Base-by-base conservation (phyloP, 1,140 invertebrate species). In the Drosophila ficusphila region DNA sequence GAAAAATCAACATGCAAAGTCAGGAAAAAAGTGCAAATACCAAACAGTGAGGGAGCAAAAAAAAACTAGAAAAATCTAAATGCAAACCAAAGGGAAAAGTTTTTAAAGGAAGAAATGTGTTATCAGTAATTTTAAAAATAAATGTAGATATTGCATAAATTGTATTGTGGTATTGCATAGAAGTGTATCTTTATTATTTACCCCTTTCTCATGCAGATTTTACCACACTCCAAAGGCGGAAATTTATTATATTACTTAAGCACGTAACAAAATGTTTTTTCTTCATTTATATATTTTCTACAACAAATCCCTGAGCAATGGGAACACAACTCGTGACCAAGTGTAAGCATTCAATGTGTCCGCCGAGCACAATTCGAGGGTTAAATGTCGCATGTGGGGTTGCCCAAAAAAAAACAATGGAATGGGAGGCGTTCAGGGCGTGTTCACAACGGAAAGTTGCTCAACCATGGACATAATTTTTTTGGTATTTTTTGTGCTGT, bases 1-100 rank as follows among this genome's bases (percentile, higher is more conserved):
- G 76, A 74, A 86, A 86, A 86, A 86, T 86, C 82, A 88, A 82
- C 81, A 85, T 85, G 81, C 67, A 76, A 83, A 38, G 54, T 47
- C 23, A 18, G 23, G 3, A 21, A 14, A 31, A 73, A 58, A 67
- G 8, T 25, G 11, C 54, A 64, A 76, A 67, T 51, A 58, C 41
- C 9, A 42, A 31, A 65, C 36, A 19, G 33, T 21, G 18, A 39
- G 42, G 38, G 23, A 53, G 42, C 21, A 31, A 27, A 48, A 69
- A 48, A 60, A 33, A 64, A 19, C 56, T 9, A 27, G 14, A n/a
- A 29, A 69, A n/a, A 16, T 23, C 12, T 46, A 27, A 46, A 16
- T 46, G 42, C n/a, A n/a, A 27, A 46, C 3, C n/a, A n/a, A n/a
- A 8, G n/a, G 23, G 14, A 19, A 27, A 33, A 25, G n/a, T 57